phyloP scores from a whole-genome alignment of 2,797 vertebrate genomes.

The Manis pentadactyla region DNA sequence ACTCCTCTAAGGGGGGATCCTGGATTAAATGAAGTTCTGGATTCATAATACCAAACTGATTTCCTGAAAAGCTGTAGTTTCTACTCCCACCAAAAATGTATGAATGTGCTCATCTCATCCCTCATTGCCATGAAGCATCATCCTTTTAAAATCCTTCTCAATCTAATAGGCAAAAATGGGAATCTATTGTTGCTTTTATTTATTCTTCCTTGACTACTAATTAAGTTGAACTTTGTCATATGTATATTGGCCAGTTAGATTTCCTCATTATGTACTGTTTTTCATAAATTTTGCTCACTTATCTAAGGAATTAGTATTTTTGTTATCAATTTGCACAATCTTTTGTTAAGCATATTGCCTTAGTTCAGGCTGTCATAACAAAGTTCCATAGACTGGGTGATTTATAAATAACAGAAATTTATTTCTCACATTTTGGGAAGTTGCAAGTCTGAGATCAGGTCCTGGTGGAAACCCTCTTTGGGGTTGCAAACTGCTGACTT shows the following conservation, averaged over 20 bases:
- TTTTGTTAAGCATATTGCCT: background rate
- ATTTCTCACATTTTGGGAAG: background rate
- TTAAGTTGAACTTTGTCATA: background rate
- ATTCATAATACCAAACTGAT: background rate
- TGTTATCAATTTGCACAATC: background rate
- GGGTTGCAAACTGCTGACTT: background rate
- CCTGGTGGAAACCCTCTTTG: background rate
- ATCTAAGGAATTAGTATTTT: background rate
- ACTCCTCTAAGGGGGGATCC: background rate
- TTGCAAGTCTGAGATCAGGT: background rate
- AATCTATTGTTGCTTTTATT: background rate
- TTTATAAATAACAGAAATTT: conserved; percentile 7
- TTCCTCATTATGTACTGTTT: background rate
- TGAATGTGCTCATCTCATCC: background rate
- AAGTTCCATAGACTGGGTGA: background rate
- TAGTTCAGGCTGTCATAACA: background rate
- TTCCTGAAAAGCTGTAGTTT: conserved; percentile 21
- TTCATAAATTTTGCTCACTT: background rate
- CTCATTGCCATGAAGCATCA: background rate
- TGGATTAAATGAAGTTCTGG: background rate
- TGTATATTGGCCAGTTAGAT: background rate
- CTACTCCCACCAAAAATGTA: background rate
- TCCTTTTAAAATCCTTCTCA: background rate
- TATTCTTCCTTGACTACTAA: background rate
- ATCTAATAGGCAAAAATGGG: background rate